Percentiles rank a stretch among this genome's conserved stretches.
phyloP scores from a whole-genome alignment of 2,797 vertebrate species.

The Sylvia borin region DNA sequence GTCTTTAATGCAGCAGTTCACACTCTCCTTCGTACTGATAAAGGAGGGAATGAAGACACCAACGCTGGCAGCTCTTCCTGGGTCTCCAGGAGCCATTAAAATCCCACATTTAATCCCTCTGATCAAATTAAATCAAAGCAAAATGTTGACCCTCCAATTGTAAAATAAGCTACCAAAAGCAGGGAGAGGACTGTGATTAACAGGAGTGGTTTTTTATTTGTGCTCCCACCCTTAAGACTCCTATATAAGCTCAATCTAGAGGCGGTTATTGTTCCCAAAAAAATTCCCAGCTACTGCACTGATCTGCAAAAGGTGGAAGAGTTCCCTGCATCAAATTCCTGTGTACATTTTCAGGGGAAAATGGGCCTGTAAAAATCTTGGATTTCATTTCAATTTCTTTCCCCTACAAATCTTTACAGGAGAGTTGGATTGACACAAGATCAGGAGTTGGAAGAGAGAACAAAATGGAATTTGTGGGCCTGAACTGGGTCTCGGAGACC shows the following conservation, averaged over 20 bases:
- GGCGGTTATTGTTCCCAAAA: background rate
- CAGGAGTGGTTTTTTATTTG: background rate
- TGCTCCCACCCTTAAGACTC: background rate
- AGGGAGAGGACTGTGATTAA: background rate
- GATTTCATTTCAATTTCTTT: background rate
- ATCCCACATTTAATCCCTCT: background rate
- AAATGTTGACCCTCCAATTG: background rate
- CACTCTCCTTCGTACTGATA: background rate
- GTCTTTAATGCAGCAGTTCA: background rate
- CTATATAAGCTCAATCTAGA: background rate
- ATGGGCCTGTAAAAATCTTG: accelerated
- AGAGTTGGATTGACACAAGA: background rate
- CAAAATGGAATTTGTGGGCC: background rate
- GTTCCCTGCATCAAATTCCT: background rate
- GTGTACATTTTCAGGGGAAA: background rate
- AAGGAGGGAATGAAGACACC: background rate
- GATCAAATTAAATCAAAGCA: background rate
- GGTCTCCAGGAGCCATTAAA: background rate
- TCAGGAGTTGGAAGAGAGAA: background rate
- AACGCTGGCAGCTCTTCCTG: background rate
- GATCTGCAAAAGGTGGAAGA: background rate
- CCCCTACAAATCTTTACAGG: background rate
- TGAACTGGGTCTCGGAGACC: background rate
- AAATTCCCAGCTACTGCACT: background rate
- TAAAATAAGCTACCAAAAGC: background rate